Evolutionary conservation across 1,140 invertebrate species (phyloP).

Genomic region (Orchesella cincta): DNA sequence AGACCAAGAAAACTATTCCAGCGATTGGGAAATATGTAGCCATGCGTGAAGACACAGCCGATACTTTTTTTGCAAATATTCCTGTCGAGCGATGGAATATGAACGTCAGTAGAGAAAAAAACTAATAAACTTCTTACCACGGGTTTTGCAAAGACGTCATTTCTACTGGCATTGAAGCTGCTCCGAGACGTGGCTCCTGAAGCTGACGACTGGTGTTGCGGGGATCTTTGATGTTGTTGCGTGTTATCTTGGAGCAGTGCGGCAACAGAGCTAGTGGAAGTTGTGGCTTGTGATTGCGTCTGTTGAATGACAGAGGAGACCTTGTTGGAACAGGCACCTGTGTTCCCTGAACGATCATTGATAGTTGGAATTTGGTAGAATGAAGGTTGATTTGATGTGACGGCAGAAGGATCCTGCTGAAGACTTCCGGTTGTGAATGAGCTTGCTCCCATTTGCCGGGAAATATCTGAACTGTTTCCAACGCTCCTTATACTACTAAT

Average conservation of each 20-base stretch:
- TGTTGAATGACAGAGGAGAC: not conserved
- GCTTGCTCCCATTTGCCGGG: not conserved
- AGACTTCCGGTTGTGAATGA: not conserved
- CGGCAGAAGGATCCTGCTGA: not conserved
- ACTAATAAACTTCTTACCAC: not conserved
- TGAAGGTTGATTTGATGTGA: not conserved
- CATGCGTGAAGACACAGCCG: too few species aligned
- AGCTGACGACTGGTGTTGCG: conserved; percentile 23
- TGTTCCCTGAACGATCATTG: not conserved
- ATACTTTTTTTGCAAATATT: too few species aligned
- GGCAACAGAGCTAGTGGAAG: not conserved
- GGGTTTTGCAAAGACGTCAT: not conserved
- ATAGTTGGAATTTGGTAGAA: not conserved
- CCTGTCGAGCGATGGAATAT: too few species aligned
- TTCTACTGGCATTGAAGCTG: not conserved
- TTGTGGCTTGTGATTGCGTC: not conserved
- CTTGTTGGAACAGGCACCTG: not conserved
- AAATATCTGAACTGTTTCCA: not conserved
- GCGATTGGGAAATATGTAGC: too few species aligned
- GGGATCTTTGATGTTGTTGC: conserved; percentile 42
- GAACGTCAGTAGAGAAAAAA: too few species aligned
- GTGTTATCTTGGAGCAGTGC: conserved; percentile 15
- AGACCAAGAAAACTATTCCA: too few species aligned
- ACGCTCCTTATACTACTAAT: not conserved
- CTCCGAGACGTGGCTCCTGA: not conserved